phyloP scores from a whole-genome alignment of 2,113 vertebrate species.

The Helogale parvula region DNA sequence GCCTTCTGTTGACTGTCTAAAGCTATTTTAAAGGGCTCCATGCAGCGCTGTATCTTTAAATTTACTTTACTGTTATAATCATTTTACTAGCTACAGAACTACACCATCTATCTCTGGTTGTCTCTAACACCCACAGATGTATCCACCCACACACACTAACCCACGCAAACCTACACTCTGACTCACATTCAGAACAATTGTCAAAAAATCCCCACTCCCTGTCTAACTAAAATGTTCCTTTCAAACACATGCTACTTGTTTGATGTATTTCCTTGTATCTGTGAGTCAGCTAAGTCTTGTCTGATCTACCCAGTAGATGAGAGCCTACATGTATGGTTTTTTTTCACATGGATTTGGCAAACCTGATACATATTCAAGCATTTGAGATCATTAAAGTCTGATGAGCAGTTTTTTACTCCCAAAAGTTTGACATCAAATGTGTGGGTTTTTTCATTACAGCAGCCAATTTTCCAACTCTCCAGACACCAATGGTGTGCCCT shows the following conservation, averaged over 20 bases:
- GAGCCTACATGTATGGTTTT: constrained; percentile 65
- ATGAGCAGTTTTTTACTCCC: background rate
- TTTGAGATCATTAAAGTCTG: background rate
- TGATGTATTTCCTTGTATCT: constrained; percentile 84
- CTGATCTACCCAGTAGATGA: constrained; percentile 78
- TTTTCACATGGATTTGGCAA: constrained; percentile 68
- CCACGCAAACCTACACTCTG: constrained; percentile 80
- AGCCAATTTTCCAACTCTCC: background rate
- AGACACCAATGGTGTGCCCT: background rate
- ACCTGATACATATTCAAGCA: background rate
- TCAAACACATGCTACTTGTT: constrained; percentile 79
- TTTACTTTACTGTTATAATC: constrained; percentile 77
- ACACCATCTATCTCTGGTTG: constrained; percentile 81
- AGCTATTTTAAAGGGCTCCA: constrained; percentile 21
- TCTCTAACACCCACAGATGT: constrained; percentile 86
- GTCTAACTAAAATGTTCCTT: constrained; percentile 76
- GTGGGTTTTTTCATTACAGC: background rate
- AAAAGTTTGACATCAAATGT: background rate
- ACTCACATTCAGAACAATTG: constrained; percentile 80
- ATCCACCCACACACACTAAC: constrained; percentile 74
- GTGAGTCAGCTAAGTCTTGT: constrained; percentile 81
- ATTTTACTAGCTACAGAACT: constrained; percentile 82
- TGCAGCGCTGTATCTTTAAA: constrained; percentile 78
- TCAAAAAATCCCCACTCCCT: constrained; percentile 76
- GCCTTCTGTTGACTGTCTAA: constrained; percentile 27